phyloP scores from a whole-genome alignment of 2,797 vertebrate species.

The Ctenopoma kingsleyae region DNA sequence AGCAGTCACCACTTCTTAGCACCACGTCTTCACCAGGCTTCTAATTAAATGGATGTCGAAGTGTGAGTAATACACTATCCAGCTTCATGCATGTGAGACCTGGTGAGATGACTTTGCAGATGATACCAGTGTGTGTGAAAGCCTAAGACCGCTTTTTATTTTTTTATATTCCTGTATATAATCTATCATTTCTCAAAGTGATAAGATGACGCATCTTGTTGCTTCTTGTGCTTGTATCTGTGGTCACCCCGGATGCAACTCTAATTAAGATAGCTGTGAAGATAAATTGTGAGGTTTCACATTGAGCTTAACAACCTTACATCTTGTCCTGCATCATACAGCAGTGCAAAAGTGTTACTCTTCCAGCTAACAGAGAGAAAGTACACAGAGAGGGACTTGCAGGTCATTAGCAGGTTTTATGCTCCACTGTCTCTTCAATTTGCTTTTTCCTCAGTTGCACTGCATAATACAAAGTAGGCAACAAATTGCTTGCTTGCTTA shows the following conservation, averaged over 20 bases:
- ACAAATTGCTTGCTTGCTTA: background rate
- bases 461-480: background rate
- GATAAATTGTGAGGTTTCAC: slow-evolving; percentile 6
- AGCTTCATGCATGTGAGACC: background rate
- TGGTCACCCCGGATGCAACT: background rate
- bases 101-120: slow-evolving; percentile 12
- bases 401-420: background rate
- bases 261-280: background rate
- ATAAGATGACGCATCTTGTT: background rate
- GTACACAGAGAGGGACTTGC: background rate
- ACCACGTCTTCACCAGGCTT: background rate
- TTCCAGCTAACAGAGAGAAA: background rate
- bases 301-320: background rate
- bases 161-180: background rate
- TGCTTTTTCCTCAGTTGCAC: background rate
- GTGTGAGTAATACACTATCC: slow-evolving; percentile 14
- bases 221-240: slow-evolving; percentile 5
- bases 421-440: background rate
- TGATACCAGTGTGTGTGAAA: background rate
- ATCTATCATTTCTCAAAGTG: background rate
- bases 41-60: slow-evolving; percentile 17
- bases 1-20: background rate
- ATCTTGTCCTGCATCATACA: background rate
- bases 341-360: background rate
- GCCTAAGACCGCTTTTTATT: slow-evolving; percentile 11